A percentile compares a stretch with the other conserved stretches of the same genome.
Conservation (phyloP, 2,888 invertebrate species). For the Ellobium chinense region DNA sequence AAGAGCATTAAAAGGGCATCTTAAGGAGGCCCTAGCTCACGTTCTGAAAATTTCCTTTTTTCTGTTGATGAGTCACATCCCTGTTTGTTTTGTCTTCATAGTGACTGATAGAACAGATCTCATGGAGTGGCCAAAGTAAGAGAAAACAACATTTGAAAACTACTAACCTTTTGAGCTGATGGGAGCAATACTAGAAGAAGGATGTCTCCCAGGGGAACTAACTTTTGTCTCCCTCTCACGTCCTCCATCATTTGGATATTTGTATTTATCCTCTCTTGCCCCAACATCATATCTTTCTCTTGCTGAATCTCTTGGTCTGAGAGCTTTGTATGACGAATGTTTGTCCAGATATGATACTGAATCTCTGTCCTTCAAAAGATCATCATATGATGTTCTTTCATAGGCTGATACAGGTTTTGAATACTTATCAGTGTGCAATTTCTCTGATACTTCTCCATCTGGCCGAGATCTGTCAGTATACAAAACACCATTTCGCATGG, state of each 20-base stretch:
- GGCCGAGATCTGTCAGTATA: constrained; percentile 49
- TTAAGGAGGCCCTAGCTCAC: no score
- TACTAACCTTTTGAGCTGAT: constrained; percentile 40
- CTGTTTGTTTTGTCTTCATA: no score
- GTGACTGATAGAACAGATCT: no score
- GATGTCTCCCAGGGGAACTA: not conserved
- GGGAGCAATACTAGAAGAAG: not conserved
- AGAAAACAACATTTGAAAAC: not conserved
- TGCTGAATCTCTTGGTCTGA: not conserved
- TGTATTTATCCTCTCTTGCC: constrained; percentile 12
- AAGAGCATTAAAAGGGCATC: no score
- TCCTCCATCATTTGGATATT: constrained; percentile 23
- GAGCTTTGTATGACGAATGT: constrained; percentile 9
- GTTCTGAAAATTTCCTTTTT: no score
- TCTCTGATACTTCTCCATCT: constrained; percentile 53
- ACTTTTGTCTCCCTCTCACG: constrained; percentile 30
- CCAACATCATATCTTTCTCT: constrained; percentile 2
- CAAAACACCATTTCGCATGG: constrained; percentile 6
- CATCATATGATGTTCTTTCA: constrained; percentile 10
- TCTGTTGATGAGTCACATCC: no score
- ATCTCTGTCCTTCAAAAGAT: not conserved
- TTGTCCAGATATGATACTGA: constrained; percentile 24
- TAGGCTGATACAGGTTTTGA: not conserved
- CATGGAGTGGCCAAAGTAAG: no score
- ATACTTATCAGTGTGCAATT: constrained; percentile 35